Conservation (phyloP, 2,888 invertebrate species). For the Chymomyza amoena region DNA sequence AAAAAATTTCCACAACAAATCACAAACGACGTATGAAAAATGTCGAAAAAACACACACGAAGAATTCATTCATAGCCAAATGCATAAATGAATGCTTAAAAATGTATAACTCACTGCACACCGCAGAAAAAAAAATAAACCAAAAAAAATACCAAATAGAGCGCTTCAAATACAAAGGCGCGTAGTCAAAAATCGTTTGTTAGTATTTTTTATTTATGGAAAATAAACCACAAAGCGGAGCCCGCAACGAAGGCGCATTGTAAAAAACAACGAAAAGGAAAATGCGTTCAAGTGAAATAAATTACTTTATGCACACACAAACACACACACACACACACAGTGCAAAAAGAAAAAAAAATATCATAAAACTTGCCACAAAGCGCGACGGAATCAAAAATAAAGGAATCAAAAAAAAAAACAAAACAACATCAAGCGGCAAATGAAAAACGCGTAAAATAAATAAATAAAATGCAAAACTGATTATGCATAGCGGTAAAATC, state of each 20-base stretch:
- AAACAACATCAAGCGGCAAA: constrained; percentile 42
- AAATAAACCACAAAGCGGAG: not conserved
- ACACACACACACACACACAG: constrained; percentile 9
- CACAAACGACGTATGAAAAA: not conserved
- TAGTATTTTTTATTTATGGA: not conserved
- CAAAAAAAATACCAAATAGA: constrained; percentile 7
- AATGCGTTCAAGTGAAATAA: constrained; percentile 72
- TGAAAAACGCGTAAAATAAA: constrained; percentile 71
- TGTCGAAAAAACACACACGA: constrained; percentile 24
- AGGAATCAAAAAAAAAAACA: constrained; percentile 27
- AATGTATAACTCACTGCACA: constrained; percentile 61
- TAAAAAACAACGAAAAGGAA: constrained; percentile 35
- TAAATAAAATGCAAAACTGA: constrained; percentile 71
- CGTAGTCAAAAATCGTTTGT: constrained; percentile 37
- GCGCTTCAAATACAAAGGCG: constrained; percentile 30
- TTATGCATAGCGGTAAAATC: constrained; percentile 71
- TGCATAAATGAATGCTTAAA: constrained; percentile 59
- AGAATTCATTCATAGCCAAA: constrained; percentile 39
- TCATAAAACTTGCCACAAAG: constrained; percentile 39
- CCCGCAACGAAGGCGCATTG: not conserved
- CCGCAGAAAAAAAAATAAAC: constrained; percentile 32
- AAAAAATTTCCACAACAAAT: not conserved
- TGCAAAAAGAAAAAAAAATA: constrained; percentile 14
- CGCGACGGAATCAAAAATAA: constrained; percentile 34
- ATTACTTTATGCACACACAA: constrained; percentile 55